These are phyloP conservation scores for Bombus pascuorum DNA, from an alignment of 1,140 invertebrate species.

Conservation along the genomic window DNA sequence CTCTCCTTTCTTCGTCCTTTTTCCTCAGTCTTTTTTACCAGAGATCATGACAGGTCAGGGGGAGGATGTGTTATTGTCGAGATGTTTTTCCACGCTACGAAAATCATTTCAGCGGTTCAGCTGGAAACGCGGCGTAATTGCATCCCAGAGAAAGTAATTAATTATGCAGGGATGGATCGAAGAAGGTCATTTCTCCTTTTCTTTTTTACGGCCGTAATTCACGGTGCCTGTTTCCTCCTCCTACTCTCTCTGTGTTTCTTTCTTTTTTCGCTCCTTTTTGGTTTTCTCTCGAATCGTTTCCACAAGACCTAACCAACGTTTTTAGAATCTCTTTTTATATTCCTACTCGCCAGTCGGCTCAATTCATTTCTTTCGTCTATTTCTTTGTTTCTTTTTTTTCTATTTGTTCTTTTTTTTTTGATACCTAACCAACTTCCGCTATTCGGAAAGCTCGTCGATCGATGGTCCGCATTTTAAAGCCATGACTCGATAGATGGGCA, in stretches of 20 bases:
- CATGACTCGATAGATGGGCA: conserved; percentile 5
- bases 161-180: conserved; percentile 61
- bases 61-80: conserved; percentile 3
- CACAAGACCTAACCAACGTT: conserved; percentile 35
- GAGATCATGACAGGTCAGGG: background rate
- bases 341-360: background rate
- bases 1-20: background rate
- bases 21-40: background rate
- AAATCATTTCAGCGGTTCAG: conserved; percentile 53
- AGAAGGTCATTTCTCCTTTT: conserved; percentile 24
- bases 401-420: background rate
- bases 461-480: conserved; percentile 47
- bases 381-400: conserved; percentile 6
- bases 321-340: conserved; percentile 31
- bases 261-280: background rate
- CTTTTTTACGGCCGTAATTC: conserved; percentile 12
- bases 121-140: conserved; percentile 61
- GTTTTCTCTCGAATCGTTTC: background rate
- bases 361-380: background rate
- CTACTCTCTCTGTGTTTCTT: conserved; percentile 3
- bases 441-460: conserved; percentile 36
- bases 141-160: conserved; percentile 61
- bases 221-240: background rate
- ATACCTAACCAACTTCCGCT: conserved; percentile 41
- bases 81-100: conserved; percentile 5